Percentiles rank a stretch among this genome's conserved stretches.
Evolutionary conservation across 2,113 vertebrate species (phyloP).

Genomic region (Crypturellus undulatus): DNA sequence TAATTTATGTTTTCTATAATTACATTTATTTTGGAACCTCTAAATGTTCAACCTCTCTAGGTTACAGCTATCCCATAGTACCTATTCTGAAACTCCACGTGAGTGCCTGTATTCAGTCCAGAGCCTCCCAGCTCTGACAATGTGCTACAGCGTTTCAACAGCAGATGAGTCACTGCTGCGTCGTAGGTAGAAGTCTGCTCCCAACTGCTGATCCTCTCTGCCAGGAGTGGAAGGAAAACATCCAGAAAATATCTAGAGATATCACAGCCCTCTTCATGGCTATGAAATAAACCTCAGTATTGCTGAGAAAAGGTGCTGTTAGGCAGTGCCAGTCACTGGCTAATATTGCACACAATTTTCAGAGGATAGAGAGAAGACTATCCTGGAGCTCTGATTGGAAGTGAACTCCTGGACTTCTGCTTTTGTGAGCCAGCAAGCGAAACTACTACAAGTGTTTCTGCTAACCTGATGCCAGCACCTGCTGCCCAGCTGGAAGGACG

Average conservation of each 20-base stretch:
- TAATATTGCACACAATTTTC: neutral
- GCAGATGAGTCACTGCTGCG: neutral
- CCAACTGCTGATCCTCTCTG: neutral
- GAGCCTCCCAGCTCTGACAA: neutral
- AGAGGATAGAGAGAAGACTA: neutral
- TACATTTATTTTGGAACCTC: neutral
- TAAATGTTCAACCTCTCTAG: neutral
- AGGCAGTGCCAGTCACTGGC: neutral
- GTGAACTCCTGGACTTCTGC: neutral
- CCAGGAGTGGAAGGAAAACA: neutral
- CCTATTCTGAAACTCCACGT: neutral
- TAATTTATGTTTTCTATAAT: rapidly evolving
- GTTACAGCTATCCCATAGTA: neutral
- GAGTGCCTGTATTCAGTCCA: neutral
- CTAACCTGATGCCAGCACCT: neutral
- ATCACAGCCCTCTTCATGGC: neutral
- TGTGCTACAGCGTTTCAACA: neutral
- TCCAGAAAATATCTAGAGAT: neutral
- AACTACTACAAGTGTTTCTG: neutral
- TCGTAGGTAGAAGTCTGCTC: neutral
- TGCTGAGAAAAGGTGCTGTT: neutral
- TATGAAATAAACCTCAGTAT: neutral
- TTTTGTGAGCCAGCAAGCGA: neutral
- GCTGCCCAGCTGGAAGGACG: neutral
- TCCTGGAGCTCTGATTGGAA: neutral